Evolutionary conservation across 2,888 invertebrate species (phyloP).

Genomic region (Spodoptera littoralis): DNA sequence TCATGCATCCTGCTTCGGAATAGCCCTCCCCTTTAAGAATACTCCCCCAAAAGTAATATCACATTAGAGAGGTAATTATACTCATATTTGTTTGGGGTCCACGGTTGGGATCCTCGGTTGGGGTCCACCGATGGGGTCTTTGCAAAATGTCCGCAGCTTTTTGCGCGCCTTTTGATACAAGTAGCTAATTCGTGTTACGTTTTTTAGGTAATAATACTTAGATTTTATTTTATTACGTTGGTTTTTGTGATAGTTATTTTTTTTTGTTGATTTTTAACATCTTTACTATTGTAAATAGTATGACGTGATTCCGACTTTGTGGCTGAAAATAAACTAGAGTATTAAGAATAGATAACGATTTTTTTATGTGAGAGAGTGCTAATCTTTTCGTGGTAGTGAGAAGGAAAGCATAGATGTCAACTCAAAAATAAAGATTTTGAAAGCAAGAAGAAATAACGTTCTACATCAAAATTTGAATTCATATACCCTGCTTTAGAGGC

Average conservation of each 20-base stretch:
- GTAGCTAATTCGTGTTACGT: constrained; percentile 54
- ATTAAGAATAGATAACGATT: no score
- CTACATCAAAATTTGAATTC: no score
- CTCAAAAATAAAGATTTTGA: no score
- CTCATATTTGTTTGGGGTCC: constrained; percentile 69
- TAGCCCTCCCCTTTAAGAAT: constrained; percentile 40
- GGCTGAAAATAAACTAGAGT: no score
- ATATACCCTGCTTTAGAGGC: no score
- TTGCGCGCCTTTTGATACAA: constrained; percentile 45
- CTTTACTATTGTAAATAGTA: no score
- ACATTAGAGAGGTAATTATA: constrained; percentile 78
- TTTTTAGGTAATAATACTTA: constrained; percentile 22
- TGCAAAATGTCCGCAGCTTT: constrained; percentile 57
- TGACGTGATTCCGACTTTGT: no score
- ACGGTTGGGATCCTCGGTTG: constrained; percentile 48
- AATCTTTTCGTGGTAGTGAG: no score
- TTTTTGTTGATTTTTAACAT: no score
- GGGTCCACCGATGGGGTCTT: constrained; percentile 39
- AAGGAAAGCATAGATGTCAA: no score
- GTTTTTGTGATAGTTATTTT: constrained; percentile 3
- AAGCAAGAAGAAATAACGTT: no score
- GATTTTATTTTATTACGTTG: constrained; percentile 30
- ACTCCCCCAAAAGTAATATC: constrained; percentile 68
- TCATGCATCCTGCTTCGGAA: constrained; percentile 61
- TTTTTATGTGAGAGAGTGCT: no score